phyloP scores from a whole-genome alignment of 2,113 vertebrate species.

The Sapajus apella region DNA sequence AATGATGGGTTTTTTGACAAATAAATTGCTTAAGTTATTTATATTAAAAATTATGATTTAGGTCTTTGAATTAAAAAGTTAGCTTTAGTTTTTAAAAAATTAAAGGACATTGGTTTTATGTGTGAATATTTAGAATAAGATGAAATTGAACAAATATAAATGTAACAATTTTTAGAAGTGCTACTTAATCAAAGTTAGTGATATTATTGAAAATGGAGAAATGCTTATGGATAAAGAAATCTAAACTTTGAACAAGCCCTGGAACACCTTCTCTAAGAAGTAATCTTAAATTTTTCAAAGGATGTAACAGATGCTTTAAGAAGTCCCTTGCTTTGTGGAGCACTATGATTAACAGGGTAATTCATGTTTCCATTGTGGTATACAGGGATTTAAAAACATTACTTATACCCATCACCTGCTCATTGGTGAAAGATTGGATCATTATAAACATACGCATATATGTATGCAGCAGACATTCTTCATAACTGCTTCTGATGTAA shows the following conservation, averaged over 20 bases:
- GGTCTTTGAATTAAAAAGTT: background rate
- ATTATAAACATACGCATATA: background rate
- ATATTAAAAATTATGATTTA: background rate
- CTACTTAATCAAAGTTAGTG: background rate
- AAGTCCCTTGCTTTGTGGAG: conserved; percentile 26
- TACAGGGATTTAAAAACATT: conserved; percentile 49
- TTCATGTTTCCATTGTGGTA: conserved; percentile 19
- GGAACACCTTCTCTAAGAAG: conserved; percentile 26
- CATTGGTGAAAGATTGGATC: conserved; percentile 59
- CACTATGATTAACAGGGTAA: background rate
- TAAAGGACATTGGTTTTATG: background rate
- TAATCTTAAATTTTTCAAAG: conserved; percentile 39
- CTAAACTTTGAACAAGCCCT: conserved; percentile 40
- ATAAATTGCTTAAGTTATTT: background rate
- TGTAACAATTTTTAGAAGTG: conserved; percentile 15
- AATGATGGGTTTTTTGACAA: background rate
- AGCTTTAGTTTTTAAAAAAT: background rate
- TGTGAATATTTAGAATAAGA: conserved; percentile 1
- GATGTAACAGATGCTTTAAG: conserved; percentile 53
- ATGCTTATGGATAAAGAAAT: background rate
- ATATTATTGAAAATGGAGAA: background rate
- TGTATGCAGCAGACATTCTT: background rate
- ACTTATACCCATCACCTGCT: conserved; percentile 53
- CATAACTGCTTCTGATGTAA: conserved; percentile 36
- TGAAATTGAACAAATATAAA: conserved; percentile 2